Evolutionary conservation across 2,888 invertebrate species (phyloP).

Genomic region (Sphaerophoria rueppellii): DNA sequence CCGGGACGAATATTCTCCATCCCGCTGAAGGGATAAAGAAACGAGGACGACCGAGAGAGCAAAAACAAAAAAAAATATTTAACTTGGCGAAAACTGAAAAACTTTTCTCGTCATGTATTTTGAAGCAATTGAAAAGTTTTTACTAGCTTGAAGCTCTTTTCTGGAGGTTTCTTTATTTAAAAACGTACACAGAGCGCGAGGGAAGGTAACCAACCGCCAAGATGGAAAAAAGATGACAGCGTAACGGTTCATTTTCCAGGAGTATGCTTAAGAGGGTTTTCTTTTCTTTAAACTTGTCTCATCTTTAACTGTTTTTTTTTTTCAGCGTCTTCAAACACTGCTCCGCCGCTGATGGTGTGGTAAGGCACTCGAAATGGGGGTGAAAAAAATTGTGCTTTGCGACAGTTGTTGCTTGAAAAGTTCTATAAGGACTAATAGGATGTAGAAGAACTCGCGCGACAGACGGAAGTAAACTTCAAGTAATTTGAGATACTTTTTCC

Average conservation of each 20-base stretch:
- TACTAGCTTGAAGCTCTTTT: slow-evolving; percentile 36
- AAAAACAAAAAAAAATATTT: slow-evolving; percentile 45
- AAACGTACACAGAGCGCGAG: not conserved
- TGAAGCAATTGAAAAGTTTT: slow-evolving; percentile 73
- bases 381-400: slow-evolving; percentile 62
- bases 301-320: slow-evolving; percentile 13
- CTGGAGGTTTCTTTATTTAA: slow-evolving; percentile 9
- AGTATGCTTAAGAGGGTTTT: slow-evolving; percentile 45
- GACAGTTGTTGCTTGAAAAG: slow-evolving; percentile 60
- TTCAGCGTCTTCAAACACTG: too few species aligned
- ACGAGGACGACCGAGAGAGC: not conserved
- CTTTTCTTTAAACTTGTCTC: slow-evolving; percentile 22
- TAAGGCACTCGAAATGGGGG: slow-evolving; percentile 11
- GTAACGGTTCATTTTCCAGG: slow-evolving; percentile 50
- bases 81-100: slow-evolving; percentile 73
- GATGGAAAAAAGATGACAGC: slow-evolving; percentile 42
- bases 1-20: not conserved
- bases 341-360: not conserved
- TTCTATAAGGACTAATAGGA: slow-evolving; percentile 24
- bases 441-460: slow-evolving; percentile 40
- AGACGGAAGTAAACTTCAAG: slow-evolving; percentile 71
- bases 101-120: slow-evolving; percentile 73
- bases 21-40: slow-evolving; percentile 16
- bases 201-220: not conserved
- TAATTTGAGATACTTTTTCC: slow-evolving; percentile 67